Conservation (phyloP, 2,113 vertebrate species). For the Leptobrachium ailaonicum region DNA sequence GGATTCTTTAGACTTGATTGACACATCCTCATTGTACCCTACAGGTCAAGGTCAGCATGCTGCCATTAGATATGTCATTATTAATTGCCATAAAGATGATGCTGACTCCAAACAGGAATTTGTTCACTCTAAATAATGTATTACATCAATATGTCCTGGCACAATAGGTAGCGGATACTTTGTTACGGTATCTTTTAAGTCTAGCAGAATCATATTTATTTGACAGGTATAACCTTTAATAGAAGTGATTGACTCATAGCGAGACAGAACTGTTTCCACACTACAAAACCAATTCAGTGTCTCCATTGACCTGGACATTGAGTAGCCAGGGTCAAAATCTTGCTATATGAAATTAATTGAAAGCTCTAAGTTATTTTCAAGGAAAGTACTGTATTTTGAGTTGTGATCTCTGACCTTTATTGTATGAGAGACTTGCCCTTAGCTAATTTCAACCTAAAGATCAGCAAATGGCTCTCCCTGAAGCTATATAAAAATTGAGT, state of each 20-base stretch:
- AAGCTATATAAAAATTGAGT: background rate
- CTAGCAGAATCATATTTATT: too few species aligned
- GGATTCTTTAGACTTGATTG: too few species aligned
- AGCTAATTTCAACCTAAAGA: conserved; percentile 7
- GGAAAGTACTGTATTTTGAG: conserved; percentile 1
- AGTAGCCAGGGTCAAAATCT: conserved; percentile 6
- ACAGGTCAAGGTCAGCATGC: too few species aligned
- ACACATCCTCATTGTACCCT: too few species aligned
- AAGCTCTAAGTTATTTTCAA: conserved; percentile 14
- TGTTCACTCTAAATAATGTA: too few species aligned
- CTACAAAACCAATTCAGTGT: conserved; percentile 1
- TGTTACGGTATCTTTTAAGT: too few species aligned
- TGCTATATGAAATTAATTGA: conserved; percentile 1
- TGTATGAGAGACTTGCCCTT: conserved; percentile 12
- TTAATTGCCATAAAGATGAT: too few species aligned
- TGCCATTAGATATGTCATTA: too few species aligned
- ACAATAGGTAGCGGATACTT: too few species aligned
- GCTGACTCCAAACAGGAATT: too few species aligned
- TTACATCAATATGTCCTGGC: too few species aligned
- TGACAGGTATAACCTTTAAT: too few species aligned
- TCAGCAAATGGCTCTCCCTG: background rate
- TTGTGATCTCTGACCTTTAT: conserved; percentile 1
- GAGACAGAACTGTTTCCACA: background rate
- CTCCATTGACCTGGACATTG: background rate
- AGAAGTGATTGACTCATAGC: background rate